phyloP scores from a whole-genome alignment of 2,888 invertebrate species.

The Rutpela maculata region DNA sequence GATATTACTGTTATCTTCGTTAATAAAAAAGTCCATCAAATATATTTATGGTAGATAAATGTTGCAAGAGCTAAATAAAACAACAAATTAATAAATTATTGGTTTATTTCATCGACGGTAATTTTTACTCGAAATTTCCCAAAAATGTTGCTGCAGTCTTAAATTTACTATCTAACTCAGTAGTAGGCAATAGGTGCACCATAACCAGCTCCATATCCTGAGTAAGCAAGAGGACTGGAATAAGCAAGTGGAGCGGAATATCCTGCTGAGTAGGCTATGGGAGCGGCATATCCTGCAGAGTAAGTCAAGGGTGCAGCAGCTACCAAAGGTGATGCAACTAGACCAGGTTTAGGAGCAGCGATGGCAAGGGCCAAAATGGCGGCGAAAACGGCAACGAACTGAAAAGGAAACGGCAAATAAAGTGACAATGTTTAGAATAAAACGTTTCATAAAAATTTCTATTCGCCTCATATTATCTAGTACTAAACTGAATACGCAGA shows the following conservation, averaged over 20 bases:
- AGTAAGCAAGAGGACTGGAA: conserved; percentile 6
- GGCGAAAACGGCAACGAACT: conserved; percentile 48
- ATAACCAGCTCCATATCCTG: neutral
- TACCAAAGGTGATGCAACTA: conserved; percentile 16
- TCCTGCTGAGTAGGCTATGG: conserved; percentile 40
- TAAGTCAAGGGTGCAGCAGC: conserved; percentile 47
- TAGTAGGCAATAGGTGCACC: neutral
- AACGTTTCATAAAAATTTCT: no score
- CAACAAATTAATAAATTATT: neutral
- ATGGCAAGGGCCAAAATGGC: conserved; percentile 51
- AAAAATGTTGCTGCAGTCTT: neutral
- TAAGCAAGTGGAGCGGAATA: conserved; percentile 32
- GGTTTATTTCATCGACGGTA: neutral
- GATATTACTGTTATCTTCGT: no score
- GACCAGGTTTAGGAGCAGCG: conserved; percentile 51
- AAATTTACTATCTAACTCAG: neutral
- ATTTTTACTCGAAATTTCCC: neutral
- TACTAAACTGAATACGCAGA: no score
- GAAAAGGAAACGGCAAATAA: conserved; percentile 19
- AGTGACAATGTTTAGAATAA: no score
- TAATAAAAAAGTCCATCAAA: no score
- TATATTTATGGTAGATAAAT: no score
- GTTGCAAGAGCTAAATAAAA: neutral
- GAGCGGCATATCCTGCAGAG: conserved; percentile 37
- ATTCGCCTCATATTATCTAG: no score